These are phyloP conservation scores for Strix uralensis DNA, from an alignment of 2,113 vertebrate genomes.

Conservation along the genomic window DNA sequence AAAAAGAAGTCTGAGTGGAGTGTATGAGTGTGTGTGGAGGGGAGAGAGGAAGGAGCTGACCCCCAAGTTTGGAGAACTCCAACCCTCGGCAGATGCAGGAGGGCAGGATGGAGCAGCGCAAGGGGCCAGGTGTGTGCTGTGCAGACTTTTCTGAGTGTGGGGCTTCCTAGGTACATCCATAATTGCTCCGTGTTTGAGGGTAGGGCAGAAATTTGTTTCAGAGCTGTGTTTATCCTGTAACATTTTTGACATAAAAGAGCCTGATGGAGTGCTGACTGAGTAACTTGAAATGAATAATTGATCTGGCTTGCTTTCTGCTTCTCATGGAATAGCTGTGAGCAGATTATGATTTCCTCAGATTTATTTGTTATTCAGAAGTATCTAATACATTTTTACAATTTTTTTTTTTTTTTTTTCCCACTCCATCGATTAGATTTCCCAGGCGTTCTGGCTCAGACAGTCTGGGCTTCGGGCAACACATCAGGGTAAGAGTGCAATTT, in stretches of 20 bases:
- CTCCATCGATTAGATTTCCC: background rate
- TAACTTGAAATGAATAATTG: constrained; percentile 54
- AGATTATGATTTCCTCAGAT: constrained; percentile 25
- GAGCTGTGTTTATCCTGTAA: background rate
- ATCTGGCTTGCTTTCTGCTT: constrained; percentile 14
- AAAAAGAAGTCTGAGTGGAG: background rate
- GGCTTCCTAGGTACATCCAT: background rate
- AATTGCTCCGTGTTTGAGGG: background rate
- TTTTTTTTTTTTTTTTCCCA: too few species aligned
- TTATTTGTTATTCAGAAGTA: constrained; percentile 36
- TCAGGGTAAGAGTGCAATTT: background rate
- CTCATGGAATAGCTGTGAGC: constrained; percentile 13
- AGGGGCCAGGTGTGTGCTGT: accelerated
- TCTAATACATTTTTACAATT: background rate
- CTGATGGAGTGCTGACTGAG: constrained; percentile 24
- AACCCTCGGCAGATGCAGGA: background rate
- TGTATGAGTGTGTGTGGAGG: background rate
- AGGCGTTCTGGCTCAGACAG: background rate
- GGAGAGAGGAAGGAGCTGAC: background rate
- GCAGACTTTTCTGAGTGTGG: background rate
- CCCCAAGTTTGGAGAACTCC: background rate
- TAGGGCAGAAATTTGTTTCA: background rate
- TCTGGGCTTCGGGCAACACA: background rate
- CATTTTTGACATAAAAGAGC: constrained; percentile 10
- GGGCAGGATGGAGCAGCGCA: background rate